phyloP scores from a whole-genome alignment of 2,888 invertebrate genomes.

The Cheilosia variabilis region DNA sequence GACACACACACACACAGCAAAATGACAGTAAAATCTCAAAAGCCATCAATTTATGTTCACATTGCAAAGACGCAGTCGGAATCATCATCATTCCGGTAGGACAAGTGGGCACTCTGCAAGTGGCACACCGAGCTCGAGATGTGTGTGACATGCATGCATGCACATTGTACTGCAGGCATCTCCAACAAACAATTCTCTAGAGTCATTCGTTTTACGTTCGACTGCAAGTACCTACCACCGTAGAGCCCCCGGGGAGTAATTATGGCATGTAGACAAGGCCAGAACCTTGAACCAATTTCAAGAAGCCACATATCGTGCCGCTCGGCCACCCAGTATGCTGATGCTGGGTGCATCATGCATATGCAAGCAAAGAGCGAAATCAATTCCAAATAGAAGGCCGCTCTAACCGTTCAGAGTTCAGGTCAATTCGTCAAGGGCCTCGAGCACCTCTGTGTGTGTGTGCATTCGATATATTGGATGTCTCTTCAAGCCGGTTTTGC shows the following conservation, averaged over 20 bases:
- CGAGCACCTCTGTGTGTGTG: slow-evolving; percentile 15
- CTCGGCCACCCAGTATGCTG: slow-evolving; percentile 4
- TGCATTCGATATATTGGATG: slow-evolving; percentile 9
- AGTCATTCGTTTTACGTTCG: slow-evolving; percentile 33
- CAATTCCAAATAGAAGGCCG: slow-evolving; percentile 64
- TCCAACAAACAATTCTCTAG: slow-evolving; percentile 10
- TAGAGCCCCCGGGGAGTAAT: slow-evolving; percentile 56
- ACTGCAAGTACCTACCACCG: slow-evolving; percentile 24
- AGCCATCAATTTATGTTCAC: slow-evolving; percentile 55
- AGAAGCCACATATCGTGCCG: slow-evolving; percentile 44
- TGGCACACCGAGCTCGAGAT: slow-evolving; percentile 15
- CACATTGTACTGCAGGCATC: slow-evolving; percentile 1
- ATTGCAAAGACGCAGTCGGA: slow-evolving; percentile 43
- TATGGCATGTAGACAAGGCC: slow-evolving; percentile 65
- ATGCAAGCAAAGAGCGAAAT: slow-evolving; percentile 56
- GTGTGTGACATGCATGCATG: slow-evolving; percentile 54
- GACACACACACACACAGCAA: not conserved
- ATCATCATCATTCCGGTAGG: slow-evolving; percentile 41
- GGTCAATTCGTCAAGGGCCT: slow-evolving; percentile 60
- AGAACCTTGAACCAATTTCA: slow-evolving; percentile 70
- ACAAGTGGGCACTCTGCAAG: slow-evolving; percentile 47
- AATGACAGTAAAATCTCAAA: slow-evolving; percentile 42
- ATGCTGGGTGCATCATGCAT: slow-evolving; percentile 38
- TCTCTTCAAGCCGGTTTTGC: not conserved
- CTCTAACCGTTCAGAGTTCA: slow-evolving; percentile 49